These are phyloP conservation scores for Aegotheles bennettii DNA, from an alignment of 2,113 vertebrate genomes.

Conservation along the genomic window DNA sequence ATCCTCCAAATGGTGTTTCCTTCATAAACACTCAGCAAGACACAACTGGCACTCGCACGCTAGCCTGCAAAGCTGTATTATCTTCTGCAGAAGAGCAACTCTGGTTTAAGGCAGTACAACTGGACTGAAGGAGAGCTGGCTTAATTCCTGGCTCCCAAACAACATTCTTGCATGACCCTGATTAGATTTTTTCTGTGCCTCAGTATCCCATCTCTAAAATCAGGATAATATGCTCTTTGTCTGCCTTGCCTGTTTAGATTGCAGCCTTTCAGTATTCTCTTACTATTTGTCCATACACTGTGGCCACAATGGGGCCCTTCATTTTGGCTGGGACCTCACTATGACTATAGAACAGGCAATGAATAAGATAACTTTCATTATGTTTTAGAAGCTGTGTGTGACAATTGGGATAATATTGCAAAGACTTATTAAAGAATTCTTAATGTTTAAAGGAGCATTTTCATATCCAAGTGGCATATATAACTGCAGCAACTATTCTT, in stretches of 20 bases:
- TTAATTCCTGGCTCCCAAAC: conserved; percentile 15
- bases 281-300: conserved; percentile 37
- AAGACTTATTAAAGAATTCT: background rate
- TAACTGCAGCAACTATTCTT: background rate
- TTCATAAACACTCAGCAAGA: conserved; percentile 29
- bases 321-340: background rate
- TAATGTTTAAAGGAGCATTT: background rate
- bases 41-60: background rate
- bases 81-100: background rate
- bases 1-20: conserved; percentile 4
- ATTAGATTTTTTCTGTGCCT: conserved; percentile 57
- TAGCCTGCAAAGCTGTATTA: background rate
- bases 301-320: conserved; percentile 33
- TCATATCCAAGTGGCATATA: background rate
- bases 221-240: conserved; percentile 54
- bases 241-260: conserved; percentile 38
- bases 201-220: conserved; percentile 60
- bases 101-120: background rate
- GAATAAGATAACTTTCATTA: background rate
- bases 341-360: background rate
- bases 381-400: background rate
- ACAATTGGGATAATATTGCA: background rate
- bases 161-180: conserved; percentile 32
- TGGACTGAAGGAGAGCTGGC: background rate
- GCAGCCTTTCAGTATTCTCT: conserved; percentile 36